Base-by-base conservation (phyloP, 2,113 vertebrate genomes). In the Fulica atra region DNA sequence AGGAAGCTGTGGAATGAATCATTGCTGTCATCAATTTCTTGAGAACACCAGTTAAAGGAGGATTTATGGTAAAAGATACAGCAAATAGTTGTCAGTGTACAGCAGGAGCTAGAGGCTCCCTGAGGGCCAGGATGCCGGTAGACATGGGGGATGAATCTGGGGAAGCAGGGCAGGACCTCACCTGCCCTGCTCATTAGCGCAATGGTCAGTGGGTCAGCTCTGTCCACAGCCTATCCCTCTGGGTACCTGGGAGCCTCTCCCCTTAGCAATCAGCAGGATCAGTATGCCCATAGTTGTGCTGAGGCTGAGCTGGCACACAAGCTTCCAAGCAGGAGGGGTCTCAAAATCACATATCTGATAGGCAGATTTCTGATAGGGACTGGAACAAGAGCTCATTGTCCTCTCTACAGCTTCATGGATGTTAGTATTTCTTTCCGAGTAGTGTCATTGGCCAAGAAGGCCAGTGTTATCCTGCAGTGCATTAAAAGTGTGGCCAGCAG, bases 131-230 rank as follows among this genome's bases (percentile, higher is more conserved):
- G 16, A 31, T 51, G 16, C 28, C 40, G 33, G n/a, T 20, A 78
- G 23, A 24, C 12, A 0, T 15, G 44, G 24, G 15, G 7, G 12
- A 38, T 44, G 12, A 3, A 80, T 20, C 2, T 0, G 2, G 8
- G 23, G 19, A 5, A 3, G 6, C 9, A 78, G 16, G 7, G 11
- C 17, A 54, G 8, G 2, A 17, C 9, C 25, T 59, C 3, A n/a
- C n/a, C n/a, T n/a, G n/a, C n/a, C n/a, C n/a, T n/a, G n/a, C n/a
- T n/a, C n/a, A n/a, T n/a, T n/a, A n/a, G n/a, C n/a, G n/a, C n/a
- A n/a, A 9, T 4, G 4, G 24, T 9, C 57, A 50, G 9, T 4
- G 10, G 0, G 7, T 44, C 12, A 5, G 9, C 23, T 17, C 36
- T 29, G 20, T 18, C 19, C 44, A 40, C 21, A 71, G 13, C 13